Base-by-base conservation (phyloP, 2,797 vertebrate genomes). In the Falco rusticolus region DNA sequence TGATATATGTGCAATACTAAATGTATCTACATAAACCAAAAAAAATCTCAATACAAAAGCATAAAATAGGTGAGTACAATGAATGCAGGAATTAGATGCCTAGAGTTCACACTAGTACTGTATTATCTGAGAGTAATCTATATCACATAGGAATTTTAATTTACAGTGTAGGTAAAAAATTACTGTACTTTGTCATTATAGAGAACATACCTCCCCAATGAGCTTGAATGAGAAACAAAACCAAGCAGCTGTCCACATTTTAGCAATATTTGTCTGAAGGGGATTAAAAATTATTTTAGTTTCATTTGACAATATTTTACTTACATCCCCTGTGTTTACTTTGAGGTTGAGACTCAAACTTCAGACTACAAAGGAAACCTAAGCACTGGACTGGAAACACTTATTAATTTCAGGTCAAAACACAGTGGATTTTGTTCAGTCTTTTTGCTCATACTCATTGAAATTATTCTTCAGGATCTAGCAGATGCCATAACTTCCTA, bases 321-420 rank as follows among this genome's bases (percentile, higher is more conserved):
- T 89, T 68, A 34, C 25, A 81, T 89, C 41, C 21, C 26, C 6
- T 68, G 22, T 48, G n/a, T 80, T 84, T 89, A 33, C 33, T 70
- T 65, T 59, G 64, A 94, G 13, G 45, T 26, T 83, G 61, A 86
- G 50, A 61, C 37, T 91, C 61, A 68, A 56, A 87, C 19, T 68
- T 68, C 60, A 53, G 41, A 76, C 88, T 18, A 78, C 37, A 95
- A 95, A 86, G 19, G 17, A 65, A 91, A 71, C 15, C 31, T 78
- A 71, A 85, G 43, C 24, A 57, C 17, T 37, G 22, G 6, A 77
- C 57, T 63, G 29, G 24, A 93, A 91, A 85, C 53, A 68, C 83
- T 69, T 87, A 78, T 81, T 84, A 21, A 84, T 89, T 87, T 90
- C 37, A 69, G 37, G 54, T 75, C 50, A 93, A 83, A 93, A 68